Evolutionary conservation across 2,113 vertebrate genomes (phyloP).

Genomic region (Melanotaenia duboulayi): DNA sequence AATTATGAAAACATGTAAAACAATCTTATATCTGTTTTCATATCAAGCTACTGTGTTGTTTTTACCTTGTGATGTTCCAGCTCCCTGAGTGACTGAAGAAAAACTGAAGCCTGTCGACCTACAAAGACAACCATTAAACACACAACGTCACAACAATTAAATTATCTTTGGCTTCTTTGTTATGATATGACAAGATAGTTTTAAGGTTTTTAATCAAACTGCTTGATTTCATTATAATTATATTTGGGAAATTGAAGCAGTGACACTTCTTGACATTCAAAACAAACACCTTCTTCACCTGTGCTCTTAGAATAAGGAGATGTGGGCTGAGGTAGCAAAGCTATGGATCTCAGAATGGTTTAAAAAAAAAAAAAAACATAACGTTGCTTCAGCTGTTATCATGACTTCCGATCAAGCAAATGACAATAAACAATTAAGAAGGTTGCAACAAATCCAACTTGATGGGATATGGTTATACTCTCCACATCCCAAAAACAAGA

Average conservation of each 20-base stretch:
- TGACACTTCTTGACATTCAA: neutral
- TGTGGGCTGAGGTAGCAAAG: neutral
- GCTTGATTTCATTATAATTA: neutral
- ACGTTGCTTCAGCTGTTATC: neutral
- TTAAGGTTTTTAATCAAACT: neutral
- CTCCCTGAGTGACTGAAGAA: slow-evolving; percentile 64
- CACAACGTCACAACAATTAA: slow-evolving; percentile 4
- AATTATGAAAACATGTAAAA: neutral
- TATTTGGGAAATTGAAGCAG: neutral
- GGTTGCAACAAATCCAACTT: neutral
- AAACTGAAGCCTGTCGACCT: slow-evolving; percentile 77
- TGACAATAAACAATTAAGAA: neutral
- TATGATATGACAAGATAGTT: neutral
- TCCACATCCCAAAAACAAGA: neutral
- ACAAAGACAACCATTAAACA: slow-evolving; percentile 17
- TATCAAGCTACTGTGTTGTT: neutral
- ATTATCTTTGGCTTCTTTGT: neutral
- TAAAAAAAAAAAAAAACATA: neutral
- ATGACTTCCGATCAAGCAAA: neutral
- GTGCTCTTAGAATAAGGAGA: neutral
- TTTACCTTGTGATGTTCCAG: slow-evolving; percentile 76
- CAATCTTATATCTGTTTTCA: neutral
- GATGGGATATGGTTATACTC: neutral
- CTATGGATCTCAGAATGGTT: no score
- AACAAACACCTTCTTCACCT: neutral